Evolutionary conservation across 1,140 invertebrate species (phyloP).

Genomic region (Geopemphigus sp.): DNA sequence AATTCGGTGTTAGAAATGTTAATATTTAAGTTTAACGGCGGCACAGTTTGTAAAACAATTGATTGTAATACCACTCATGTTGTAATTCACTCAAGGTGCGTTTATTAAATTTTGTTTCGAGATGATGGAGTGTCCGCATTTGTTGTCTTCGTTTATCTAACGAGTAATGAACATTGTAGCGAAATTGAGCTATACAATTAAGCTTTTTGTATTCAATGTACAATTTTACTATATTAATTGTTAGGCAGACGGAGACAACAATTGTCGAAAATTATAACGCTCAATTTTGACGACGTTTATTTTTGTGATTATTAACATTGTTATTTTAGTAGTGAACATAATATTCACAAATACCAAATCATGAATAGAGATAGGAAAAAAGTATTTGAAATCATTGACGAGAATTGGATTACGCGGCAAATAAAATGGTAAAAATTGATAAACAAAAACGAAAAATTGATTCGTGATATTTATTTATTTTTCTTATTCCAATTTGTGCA

Average conservation of each 20-base stretch:
- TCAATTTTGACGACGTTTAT: background rate
- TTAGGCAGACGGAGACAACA: no score
- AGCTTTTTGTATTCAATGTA: no score
- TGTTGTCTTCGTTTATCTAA: no score
- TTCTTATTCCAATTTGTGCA: constrained; percentile 37
- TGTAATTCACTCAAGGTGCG: constrained; percentile 54
- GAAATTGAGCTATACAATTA: no score
- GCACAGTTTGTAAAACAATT: constrained; percentile 54
- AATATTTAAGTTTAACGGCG: constrained; percentile 57
- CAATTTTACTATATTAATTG: no score
- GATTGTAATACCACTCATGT: constrained; percentile 55
- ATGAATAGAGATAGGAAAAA: constrained; percentile 15
- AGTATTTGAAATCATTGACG: constrained; percentile 32
- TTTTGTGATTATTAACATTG: background rate
- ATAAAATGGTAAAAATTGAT: constrained; percentile 31
- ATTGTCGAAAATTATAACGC: no score
- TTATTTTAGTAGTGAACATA: constrained; percentile 26
- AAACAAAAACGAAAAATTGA: background rate
- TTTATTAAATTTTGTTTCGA: background rate
- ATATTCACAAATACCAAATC: background rate
- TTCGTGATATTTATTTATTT: constrained; percentile 40
- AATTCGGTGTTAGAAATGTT: constrained; percentile 53
- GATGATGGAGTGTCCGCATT: no score
- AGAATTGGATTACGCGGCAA: constrained; percentile 30
- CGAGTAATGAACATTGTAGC: no score